phyloP scores from a whole-genome alignment of 2,888 invertebrate genomes.

The Tenthredo notha region DNA sequence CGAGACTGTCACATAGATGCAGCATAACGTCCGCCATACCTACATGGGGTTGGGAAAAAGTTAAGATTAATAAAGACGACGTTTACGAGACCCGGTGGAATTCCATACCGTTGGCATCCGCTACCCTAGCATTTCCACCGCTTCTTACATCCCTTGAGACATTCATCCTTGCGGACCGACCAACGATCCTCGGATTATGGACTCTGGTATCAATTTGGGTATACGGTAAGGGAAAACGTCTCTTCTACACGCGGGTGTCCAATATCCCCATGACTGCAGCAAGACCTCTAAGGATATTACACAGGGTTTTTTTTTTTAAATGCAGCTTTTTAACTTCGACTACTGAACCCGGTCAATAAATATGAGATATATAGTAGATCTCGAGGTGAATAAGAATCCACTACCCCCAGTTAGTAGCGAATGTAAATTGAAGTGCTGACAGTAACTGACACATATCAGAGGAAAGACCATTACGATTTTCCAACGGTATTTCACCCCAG shows the following conservation, averaged over 20 bases:
- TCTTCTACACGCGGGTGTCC: background rate
- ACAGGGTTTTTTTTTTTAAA: background rate
- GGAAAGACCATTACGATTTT: background rate
- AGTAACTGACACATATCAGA: constrained; percentile 22
- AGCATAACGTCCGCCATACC: background rate
- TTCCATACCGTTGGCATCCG: constrained; percentile 3
- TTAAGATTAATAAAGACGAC: constrained; percentile 44
- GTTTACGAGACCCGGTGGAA: constrained; percentile 24
- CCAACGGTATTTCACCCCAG: background rate
- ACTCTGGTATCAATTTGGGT: constrained; percentile 49
- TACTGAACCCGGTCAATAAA: background rate
- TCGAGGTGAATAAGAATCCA: background rate
- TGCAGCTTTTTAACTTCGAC: background rate
- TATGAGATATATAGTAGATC: background rate
- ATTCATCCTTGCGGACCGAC: constrained; percentile 3
- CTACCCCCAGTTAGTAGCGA: background rate
- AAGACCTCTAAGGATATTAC: background rate
- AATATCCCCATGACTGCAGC: background rate
- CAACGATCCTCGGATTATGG: constrained; percentile 38
- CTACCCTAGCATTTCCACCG: background rate
- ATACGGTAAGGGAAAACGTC: background rate
- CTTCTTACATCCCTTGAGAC: constrained; percentile 7
- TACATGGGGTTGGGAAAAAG: background rate
- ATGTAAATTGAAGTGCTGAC: constrained; percentile 1
- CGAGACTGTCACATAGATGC: background rate